phyloP scores from a whole-genome alignment of 2,888 invertebrate species.

The Scrobipalpa atriplicella region DNA sequence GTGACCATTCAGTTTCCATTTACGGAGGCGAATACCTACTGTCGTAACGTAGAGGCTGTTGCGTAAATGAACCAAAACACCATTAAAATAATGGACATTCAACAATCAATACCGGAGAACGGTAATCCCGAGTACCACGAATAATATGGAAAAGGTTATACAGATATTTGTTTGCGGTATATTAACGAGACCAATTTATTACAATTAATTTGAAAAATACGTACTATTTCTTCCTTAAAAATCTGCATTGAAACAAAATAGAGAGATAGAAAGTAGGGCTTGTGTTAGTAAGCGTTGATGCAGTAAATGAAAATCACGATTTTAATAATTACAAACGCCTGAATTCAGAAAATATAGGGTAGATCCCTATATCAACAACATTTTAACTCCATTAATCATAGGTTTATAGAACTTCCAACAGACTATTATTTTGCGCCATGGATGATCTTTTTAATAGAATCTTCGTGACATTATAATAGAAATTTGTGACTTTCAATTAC shows the following conservation, averaged over 20 bases:
- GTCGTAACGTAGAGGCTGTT: slow-evolving; percentile 1
- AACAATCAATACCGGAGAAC: not conserved
- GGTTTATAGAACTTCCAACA: too few relatives aligned
- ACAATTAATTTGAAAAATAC: too few relatives aligned
- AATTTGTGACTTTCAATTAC: slow-evolving; percentile 50
- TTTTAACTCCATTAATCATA: too few relatives aligned
- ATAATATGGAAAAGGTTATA: not conserved
- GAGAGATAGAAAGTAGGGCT: too few relatives aligned
- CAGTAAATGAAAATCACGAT: too few relatives aligned
- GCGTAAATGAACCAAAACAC: not conserved
- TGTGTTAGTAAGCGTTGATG: too few relatives aligned
- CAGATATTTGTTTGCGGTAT: not conserved
- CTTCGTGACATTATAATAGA: not conserved
- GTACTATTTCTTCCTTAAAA: not conserved
- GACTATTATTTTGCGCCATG: too few relatives aligned
- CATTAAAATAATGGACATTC: slow-evolving; percentile 1
- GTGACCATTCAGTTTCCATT: slow-evolving; percentile 8
- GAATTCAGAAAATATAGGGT: too few relatives aligned
- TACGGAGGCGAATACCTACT: slow-evolving; percentile 1
- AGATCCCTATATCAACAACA: too few relatives aligned
- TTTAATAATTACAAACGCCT: too few relatives aligned
- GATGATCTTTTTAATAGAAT: not conserved
- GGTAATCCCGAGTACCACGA: not conserved
- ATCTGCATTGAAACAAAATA: not conserved
- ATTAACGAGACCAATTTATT: too few relatives aligned